Evolutionary conservation across 2,888 invertebrate species (phyloP), one percentile per base, ranked within the genome.

Genomic region (Hoplodrina blanda): DNA sequence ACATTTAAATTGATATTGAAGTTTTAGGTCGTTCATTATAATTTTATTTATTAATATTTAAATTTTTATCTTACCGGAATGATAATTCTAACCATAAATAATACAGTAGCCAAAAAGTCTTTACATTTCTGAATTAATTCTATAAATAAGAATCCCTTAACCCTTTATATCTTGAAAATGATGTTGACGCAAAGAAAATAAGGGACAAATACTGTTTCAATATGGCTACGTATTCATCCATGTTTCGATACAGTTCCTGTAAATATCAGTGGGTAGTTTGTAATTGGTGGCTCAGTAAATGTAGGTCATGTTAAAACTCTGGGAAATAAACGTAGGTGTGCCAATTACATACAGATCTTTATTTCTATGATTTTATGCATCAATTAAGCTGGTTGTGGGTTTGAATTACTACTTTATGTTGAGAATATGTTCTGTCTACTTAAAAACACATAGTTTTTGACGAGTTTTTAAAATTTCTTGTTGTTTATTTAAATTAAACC

Each of bases 301-400:
- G 61, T 81, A 69, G 70, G 73, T 71, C 73, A 78, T 69, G 69
- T 65, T 73, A 56, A 70, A 60, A 25, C 49, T 70, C 50, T 44
- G 49, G 20, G 67, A 64, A 60, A 62, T 54, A 66, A 33, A 52
- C 41, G 50, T 49, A 62, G 69, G 62, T 63, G 60, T 46, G 72
- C 17, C 54, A 30, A 64, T 46, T 19, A 52, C 20, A 25, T 41
- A 5, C 15, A 53, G 20, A 44, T 62, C 19, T 37, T 49, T 56
- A 49, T 50, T 50, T 25, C 19, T 44, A 20, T 10, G 19, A 75
- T 44, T 37, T 37, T 8, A 37, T 50, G 53, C 30, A 30, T 46
- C 15, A 44, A 20, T 44, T 50, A 8, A 15, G 15, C n/a, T 49
- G 33, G 17, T 33, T 33, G 30, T 8, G 11, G 30, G 10, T 19